Evolutionary conservation across 23 tunicate genomes (phyloP), one percentile per base, ranked within the genome.

Genomic region (Diplosoma virens): DNA sequence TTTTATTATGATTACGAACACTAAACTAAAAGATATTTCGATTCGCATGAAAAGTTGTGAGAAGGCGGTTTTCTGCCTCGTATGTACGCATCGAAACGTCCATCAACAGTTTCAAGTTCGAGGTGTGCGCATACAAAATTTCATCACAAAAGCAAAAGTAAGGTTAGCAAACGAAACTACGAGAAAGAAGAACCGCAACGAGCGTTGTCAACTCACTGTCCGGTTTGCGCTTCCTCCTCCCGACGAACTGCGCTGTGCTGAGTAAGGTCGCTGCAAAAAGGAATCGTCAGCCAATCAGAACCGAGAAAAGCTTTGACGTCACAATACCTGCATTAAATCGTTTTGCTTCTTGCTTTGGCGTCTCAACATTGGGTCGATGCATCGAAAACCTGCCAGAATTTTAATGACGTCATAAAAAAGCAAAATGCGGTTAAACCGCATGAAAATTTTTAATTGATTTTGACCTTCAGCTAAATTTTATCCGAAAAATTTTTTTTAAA

Each of bases 281-380:
- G 20, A 14, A 56, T 11, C 52, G 11, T 45, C 21, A 5, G 20
- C 64, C 25, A 23, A 11, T 11, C 64, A 56, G 22, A 16, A 56
- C 22, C 25, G 22, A 16, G 20, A 18, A 56, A 11, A 14, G 22
- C 22, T 9, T 56, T 16, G 6, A 56, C 16, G 22, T 56, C 3
- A 14, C 66, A 60, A 3, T 68, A 86, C 92, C 80, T 80, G 73
- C 74, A 78, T 47, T 24, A 61, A 21, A 56, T 80, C 85, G 27
- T 23, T 7, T 74, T 88, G 87, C 67, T 88, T 85, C 73, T 88
- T 81, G 23, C 26, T 83, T 34, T 89, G 88, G 25, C 86, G 55
- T 53, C 82, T 56, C 0, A 85, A 47, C 69, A 89, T 30, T 33
- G 96, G 96, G 59, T 89, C 96, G 28, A 89, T 85, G 47, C 96